Evolutionary conservation across 2,797 vertebrate genomes (phyloP), one percentile per base, ranked within the genome.

Genomic region (Sebastes goodei): DNA sequence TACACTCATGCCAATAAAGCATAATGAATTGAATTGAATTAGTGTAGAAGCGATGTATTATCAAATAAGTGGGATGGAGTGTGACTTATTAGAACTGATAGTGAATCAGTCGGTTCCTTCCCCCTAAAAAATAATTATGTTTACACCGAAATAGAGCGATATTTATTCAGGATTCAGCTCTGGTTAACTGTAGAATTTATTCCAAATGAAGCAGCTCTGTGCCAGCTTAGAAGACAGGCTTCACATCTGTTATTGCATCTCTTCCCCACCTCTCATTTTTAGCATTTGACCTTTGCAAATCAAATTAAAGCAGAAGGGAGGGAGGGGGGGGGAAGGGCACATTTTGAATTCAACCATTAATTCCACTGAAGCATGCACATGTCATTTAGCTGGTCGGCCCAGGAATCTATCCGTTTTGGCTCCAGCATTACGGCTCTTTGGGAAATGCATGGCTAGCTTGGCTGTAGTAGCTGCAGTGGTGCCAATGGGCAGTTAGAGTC

Each of bases 341-440:
- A 46, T 71, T 73, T 67, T 76, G 17, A 82, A 80, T 76, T 59
- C 30, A 62, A 53, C 30, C 25, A 72, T 85, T 75, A 71, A 80
- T 81, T 84, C 66, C 38, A 57, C 62, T 66, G 78, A 71, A 56
- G 68, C 25, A 46, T 88, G 79, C 66, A 70, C 53, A 75, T n/a
- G 82, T 76, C 74, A 85, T 85, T 83, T 80, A 72, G 63, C 52
- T 25, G 67, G 33, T 68, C 9, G 29, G 63, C 66, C 38, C 35
- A 84, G 74, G 70, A 86, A 81, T 80, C 62, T 71, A 76, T 84
- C 83, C 74, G 67, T 78, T 69, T 70, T 81, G 81, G 81, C 85
- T 85, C 68, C 57, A 23, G 74, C 49, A 32, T 78, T 76, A 69
- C 20, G 5, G 53, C 77, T 73, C 57, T 76, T 55, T 76, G 73